phyloP scores from a whole-genome alignment of 1,140 invertebrate species.

The Bombyx mori region ASM3026992v2 NC_085132.1:3538501-3539000 shows the following conservation, averaged over 20 bases:
- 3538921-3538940: constrained; percentile 99
- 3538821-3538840: constrained; percentile 95
- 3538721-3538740: constrained; percentile 92
- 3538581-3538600: no score
- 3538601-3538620: no score
- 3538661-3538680: no score
- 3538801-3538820: constrained; percentile 78
- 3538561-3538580: no score
- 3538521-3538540: no score
- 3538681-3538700: constrained; percentile 6
- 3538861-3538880: constrained; percentile 94
- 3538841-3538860: constrained; percentile 99
- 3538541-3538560: no score
- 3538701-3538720: constrained; percentile 98
- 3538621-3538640: no score
- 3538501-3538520: no score
- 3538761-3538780: constrained; percentile 77
- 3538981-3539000: no score
- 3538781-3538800: constrained; percentile 72
- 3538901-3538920: constrained; percentile 99
- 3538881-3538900: constrained; percentile 97
- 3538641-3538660: no score
- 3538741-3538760: constrained; percentile 89
- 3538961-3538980: no score
- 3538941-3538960: not conserved